These are phyloP conservation scores for Irena cyanogastra DNA, from an alignment of 2,113 vertebrate species.

Conservation along the genomic window DNA sequence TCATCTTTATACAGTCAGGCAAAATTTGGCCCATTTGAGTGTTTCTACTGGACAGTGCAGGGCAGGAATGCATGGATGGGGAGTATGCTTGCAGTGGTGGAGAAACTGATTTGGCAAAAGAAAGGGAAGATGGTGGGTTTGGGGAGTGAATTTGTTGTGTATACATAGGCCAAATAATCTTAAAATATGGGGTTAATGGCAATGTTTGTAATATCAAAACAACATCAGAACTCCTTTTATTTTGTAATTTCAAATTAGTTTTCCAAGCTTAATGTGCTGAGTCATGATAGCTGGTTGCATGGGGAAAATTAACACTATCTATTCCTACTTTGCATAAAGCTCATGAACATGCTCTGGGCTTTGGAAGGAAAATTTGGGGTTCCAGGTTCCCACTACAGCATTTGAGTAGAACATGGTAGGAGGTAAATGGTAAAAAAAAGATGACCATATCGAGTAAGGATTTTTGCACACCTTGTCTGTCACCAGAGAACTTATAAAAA, in stretches of 20 bases:
- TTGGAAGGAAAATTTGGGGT: background rate
- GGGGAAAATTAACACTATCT: background rate
- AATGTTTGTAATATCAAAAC: background rate
- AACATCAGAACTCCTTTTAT: background rate
- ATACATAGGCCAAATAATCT: background rate
- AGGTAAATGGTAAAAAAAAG: background rate
- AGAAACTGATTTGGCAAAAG: background rate
- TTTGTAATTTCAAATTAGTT: background rate
- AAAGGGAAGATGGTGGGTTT: background rate
- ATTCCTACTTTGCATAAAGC: background rate
- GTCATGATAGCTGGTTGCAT: background rate
- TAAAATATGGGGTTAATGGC: background rate
- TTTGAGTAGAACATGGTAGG: background rate
- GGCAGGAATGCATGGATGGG: background rate
- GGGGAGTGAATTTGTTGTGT: background rate
- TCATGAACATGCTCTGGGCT: background rate
- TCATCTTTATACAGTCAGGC: background rate
- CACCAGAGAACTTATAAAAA: background rate
- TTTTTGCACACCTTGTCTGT: background rate
- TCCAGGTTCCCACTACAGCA: background rate
- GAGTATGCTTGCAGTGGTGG: too few species aligned
- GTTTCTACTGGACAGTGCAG: background rate
- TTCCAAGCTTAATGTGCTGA: background rate
- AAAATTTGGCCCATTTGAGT: background rate
- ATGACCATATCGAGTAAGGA: rapidly evolving